Conservation (phyloP, 2,888 invertebrate species). For the Drosophila lacicola region DNA sequence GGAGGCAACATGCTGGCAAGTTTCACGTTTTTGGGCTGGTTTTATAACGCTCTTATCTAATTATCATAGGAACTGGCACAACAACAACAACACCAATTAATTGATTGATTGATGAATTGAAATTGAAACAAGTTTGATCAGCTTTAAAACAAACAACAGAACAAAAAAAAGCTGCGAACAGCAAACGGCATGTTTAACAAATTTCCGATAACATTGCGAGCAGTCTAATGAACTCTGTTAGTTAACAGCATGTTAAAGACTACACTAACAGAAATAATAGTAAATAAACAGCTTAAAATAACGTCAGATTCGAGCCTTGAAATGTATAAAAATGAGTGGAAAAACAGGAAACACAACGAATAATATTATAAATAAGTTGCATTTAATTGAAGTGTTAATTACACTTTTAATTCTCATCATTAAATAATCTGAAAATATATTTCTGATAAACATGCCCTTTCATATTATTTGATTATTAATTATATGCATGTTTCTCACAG, state of each 20-base stretch:
- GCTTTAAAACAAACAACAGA: slow-evolving; percentile 28
- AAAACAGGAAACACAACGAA: slow-evolving; percentile 5
- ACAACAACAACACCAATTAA: slow-evolving; percentile 14
- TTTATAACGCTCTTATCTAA: slow-evolving; percentile 57
- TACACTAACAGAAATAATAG: slow-evolving; percentile 13
- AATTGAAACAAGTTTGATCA: slow-evolving; percentile 32
- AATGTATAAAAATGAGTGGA: neutral
- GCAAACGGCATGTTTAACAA: slow-evolving; percentile 38
- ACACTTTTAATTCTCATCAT: slow-evolving; percentile 11
- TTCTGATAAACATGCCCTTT: neutral
- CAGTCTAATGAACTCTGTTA: slow-evolving; percentile 57
- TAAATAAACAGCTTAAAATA: neutral
- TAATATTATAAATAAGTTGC: neutral
- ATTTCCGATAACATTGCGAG: slow-evolving; percentile 40
- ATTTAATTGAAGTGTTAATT: slow-evolving; percentile 4
- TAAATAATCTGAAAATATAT: slow-evolving; percentile 3
- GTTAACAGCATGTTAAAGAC: neutral
- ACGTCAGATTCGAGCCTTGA: no score
- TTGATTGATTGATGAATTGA: slow-evolving; percentile 54
- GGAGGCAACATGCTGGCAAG: slow-evolving; percentile 30
- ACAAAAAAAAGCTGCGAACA: slow-evolving; percentile 15
- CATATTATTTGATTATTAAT: slow-evolving; percentile 5
- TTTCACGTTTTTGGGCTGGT: slow-evolving; percentile 68
- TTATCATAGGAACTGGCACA: slow-evolving; percentile 70
- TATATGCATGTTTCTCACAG: slow-evolving; percentile 18